Evolutionary conservation across 2,888 invertebrate species (phyloP).

Genomic region (Amblyteles armatorius): DNA sequence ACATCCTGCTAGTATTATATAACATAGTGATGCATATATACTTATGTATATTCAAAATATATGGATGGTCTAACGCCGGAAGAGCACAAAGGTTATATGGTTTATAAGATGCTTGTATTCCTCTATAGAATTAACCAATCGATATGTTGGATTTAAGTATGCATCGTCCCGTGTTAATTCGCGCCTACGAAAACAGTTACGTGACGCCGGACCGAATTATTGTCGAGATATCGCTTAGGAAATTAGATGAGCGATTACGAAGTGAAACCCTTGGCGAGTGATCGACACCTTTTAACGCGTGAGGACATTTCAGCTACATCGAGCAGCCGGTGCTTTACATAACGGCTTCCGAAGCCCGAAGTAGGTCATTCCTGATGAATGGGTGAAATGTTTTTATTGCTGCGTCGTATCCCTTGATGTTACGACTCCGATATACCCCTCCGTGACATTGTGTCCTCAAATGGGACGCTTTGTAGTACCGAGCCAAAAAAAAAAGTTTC

Average conservation of each 20-base stretch:
- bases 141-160: neutral
- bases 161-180: neutral
- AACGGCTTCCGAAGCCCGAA: conserved; percentile 75
- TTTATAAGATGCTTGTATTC: neutral
- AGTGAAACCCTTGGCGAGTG: conserved; percentile 76
- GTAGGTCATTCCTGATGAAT: conserved; percentile 74
- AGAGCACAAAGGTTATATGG: neutral
- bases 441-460: conserved; percentile 7
- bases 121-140: neutral
- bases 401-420: conserved; percentile 29
- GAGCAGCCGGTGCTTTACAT: conserved; percentile 71
- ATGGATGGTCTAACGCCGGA: neutral
- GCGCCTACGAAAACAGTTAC: conserved; percentile 9
- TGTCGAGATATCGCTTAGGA: conserved; percentile 43
- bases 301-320: conserved; percentile 69
- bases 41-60: neutral
- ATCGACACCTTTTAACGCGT: conserved; percentile 76
- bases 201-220: conserved; percentile 31
- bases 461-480: conserved; percentile 6
- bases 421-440: conserved; percentile 25
- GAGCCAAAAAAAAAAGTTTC: conserved; percentile 4
- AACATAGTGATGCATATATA: neutral
- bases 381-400: conserved; percentile 61
- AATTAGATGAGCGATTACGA: conserved; percentile 74
- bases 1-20: neutral